Evolutionary conservation across 2,888 invertebrate species (phyloP).

Genomic region (Exephanes ischioxanthus): DNA sequence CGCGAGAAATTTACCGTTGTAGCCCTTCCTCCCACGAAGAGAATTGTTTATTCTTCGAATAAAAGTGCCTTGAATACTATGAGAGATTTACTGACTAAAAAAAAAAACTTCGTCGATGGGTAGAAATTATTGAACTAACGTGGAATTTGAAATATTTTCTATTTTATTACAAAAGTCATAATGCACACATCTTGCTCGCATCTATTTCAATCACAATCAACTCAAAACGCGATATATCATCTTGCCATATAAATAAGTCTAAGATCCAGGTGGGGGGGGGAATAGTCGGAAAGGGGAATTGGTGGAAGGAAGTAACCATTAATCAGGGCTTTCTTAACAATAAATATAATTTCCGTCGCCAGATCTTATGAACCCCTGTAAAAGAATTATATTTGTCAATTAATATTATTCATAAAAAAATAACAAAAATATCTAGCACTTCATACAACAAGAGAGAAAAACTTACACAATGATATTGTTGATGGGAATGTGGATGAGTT

Average conservation of each 20-base stretch:
- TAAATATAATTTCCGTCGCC: constrained; percentile 69
- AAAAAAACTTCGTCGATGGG: constrained; percentile 7
- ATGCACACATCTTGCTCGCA: constrained; percentile 72
- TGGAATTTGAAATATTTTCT: constrained; percentile 62
- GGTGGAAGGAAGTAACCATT: constrained; percentile 71
- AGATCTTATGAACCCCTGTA: constrained; percentile 80
- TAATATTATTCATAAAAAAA: background rate
- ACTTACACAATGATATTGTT: constrained; percentile 98
- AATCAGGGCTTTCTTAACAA: constrained; percentile 70
- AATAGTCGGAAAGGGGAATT: constrained; percentile 44
- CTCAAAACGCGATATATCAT: constrained; percentile 74
- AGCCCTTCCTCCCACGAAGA: constrained; percentile 69
- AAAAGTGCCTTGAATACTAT: constrained; percentile 80
- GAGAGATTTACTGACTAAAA: constrained; percentile 27
- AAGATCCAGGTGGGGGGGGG: constrained; percentile 46
- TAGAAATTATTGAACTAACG: constrained; percentile 22
- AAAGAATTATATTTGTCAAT: constrained; percentile 67
- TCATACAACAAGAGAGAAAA: background rate
- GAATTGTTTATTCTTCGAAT: constrained; percentile 78
- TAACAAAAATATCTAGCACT: background rate
- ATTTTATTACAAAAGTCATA: constrained; percentile 76
- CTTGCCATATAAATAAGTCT: constrained; percentile 79
- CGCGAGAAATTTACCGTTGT: constrained; percentile 76
- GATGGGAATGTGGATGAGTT: constrained; percentile 99
- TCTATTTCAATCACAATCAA: constrained; percentile 73